Evolutionary conservation across 2,888 invertebrate genomes (phyloP).

Genomic region (Pollenia labialis): DNA sequence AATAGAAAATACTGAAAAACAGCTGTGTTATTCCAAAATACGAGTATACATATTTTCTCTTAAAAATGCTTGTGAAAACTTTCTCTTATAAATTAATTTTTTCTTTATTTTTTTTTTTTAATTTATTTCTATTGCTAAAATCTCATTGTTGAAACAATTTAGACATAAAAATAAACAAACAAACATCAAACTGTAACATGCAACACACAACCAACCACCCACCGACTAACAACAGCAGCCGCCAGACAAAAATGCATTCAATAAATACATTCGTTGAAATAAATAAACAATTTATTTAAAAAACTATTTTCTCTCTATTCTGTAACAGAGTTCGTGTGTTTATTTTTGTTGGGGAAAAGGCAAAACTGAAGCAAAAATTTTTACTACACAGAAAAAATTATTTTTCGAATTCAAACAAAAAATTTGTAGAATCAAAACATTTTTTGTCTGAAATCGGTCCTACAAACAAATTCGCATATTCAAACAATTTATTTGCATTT

Average conservation of each 20-base stretch:
- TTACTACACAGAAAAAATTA: too few relatives aligned
- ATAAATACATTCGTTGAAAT: conserved; percentile 17
- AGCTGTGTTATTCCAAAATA: conserved; percentile 18
- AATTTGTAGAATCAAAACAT: too few relatives aligned
- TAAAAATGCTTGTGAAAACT: not conserved
- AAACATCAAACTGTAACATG: not conserved
- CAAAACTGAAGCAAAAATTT: conserved; percentile 25
- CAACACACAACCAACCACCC: conserved; percentile 7
- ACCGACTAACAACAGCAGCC: not conserved
- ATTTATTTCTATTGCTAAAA: conserved; percentile 23
- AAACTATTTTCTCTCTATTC: not conserved
- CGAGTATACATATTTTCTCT: not conserved
- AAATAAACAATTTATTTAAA: conserved; percentile 36
- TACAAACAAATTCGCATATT: too few relatives aligned
- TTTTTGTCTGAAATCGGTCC: too few relatives aligned
- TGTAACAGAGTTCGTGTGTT: conserved; percentile 1
- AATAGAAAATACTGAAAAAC: not conserved
- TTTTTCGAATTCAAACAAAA: too few relatives aligned
- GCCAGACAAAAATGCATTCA: conserved; percentile 33
- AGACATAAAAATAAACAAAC: conserved; percentile 28
- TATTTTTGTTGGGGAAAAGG: conserved; percentile 5
- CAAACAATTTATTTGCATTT: too few relatives aligned
- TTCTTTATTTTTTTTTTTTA: not conserved
- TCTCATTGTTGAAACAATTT: conserved; percentile 42
- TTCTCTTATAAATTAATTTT: conserved; percentile 1